phyloP scores from a whole-genome alignment of 2,888 invertebrate genomes.

The Lordiphosa fenestrarum region DNA sequence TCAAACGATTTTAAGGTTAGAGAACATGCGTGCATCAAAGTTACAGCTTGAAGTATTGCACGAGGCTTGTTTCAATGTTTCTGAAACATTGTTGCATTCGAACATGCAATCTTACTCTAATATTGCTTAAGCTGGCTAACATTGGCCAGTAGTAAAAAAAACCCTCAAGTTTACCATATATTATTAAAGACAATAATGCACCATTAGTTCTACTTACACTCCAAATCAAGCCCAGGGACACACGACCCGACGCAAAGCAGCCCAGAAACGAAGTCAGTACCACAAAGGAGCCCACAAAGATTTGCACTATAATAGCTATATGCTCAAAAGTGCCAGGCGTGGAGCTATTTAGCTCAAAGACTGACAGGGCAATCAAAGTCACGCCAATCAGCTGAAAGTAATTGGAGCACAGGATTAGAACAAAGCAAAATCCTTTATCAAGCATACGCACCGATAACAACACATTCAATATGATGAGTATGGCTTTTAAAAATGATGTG shows the following conservation, averaged over 20 bases:
- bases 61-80: too few species aligned
- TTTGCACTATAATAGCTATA: conserved; percentile 78
- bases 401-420: not conserved
- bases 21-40: too few species aligned
- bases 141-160: too few species aligned
- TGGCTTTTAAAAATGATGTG: conserved; percentile 66
- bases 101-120: too few species aligned
- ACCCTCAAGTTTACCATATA: too few species aligned
- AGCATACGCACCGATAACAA: conserved; percentile 74
- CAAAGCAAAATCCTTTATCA: conserved; percentile 24
- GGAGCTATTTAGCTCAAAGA: conserved; percentile 72
- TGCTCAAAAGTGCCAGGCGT: conserved; percentile 75
- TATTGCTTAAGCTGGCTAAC: too few species aligned
- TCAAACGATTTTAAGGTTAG: too few species aligned
- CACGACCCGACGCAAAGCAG: conserved; percentile 92
- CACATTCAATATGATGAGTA: conserved; percentile 70
- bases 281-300: conserved; percentile 86
- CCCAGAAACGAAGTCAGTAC: conserved; percentile 93
- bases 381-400: conserved; percentile 66
- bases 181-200: too few species aligned
- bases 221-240: conserved; percentile 92
- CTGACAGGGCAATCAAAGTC: conserved; percentile 70
- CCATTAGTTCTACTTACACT: conserved; percentile 83
- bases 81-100: too few species aligned
- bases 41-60: too few species aligned